phyloP scores from a whole-genome alignment of 1,140 invertebrate species.

The Phymastichus coffea region DNA sequence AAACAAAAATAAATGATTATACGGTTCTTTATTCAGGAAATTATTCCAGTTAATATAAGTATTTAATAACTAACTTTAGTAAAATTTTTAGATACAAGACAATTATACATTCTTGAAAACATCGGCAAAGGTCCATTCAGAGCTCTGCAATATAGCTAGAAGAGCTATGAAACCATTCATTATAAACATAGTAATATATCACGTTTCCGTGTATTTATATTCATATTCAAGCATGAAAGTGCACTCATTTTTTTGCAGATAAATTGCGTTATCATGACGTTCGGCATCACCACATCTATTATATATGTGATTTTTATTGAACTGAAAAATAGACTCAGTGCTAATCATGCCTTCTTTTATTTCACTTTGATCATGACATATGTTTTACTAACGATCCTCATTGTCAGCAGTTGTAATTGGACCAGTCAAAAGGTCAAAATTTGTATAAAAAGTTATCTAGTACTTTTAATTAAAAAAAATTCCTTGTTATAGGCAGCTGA shows the following conservation, averaged over 20 bases:
- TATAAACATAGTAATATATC: neutral
- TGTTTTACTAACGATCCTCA: slow-evolving; percentile 7
- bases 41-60: too few relatives aligned
- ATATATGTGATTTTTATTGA: slow-evolving; percentile 28
- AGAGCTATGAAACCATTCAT: neutral
- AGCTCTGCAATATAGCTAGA: neutral
- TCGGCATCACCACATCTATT: slow-evolving; percentile 19
- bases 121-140: neutral
- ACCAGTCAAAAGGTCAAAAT: slow-evolving; percentile 22
- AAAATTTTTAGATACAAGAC: neutral
- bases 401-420: slow-evolving; percentile 22
- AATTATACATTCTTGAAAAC: neutral
- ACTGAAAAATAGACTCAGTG: slow-evolving; percentile 7
- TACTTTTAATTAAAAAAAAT: neutral
- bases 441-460: neutral
- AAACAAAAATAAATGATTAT: neutral
- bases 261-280: slow-evolving; percentile 15
- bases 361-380: slow-evolving; percentile 20
- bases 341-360: slow-evolving; percentile 11
- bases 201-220: neutral
- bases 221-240: neutral
- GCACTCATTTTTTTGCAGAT: slow-evolving; percentile 20
- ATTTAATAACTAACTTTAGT: neutral
- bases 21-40: too few relatives aligned
- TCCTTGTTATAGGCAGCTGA: neutral